A percentile compares a stretch with the other conserved stretches of the same genome.
Evolutionary conservation across 1,140 invertebrate species (phyloP).

Genomic region (Aphelenchoides fujianensis): DNA sequence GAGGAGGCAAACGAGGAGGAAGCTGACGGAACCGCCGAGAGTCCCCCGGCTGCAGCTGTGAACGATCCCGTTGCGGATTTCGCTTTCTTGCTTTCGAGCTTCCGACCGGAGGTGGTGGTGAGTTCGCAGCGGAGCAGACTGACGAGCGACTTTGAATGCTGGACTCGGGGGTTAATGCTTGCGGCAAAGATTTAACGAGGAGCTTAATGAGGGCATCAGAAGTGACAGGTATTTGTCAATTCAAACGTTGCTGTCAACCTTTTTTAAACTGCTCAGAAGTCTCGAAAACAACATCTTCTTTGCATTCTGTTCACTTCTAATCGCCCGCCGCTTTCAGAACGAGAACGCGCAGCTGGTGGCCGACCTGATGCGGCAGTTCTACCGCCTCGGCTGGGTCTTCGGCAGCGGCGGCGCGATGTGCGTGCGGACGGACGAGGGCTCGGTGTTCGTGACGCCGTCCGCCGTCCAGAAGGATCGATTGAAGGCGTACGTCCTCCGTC

Average conservation of each 20-base stretch:
- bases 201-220: not conserved
- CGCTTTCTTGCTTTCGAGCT: not conserved
- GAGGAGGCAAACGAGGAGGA: too few species aligned
- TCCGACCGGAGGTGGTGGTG: not conserved
- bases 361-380: slow-evolving; percentile 18
- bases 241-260: not conserved
- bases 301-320: too few species aligned
- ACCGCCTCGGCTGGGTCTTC: slow-evolving; percentile 19
- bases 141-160: too few species aligned
- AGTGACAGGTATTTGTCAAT: too few species aligned
- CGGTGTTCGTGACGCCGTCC: slow-evolving; percentile 12
- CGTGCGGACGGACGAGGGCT: not conserved
- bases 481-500: not conserved
- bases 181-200: not conserved
- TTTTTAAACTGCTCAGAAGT: not conserved
- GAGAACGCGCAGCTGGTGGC: not conserved
- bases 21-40: too few species aligned
- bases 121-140: too few species aligned
- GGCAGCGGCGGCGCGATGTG: slow-evolving; percentile 22
- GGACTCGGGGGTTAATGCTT: not conserved
- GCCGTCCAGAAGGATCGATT: slow-evolving; percentile 10
- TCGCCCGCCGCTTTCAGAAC: too few species aligned
- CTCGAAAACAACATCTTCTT: not conserved
- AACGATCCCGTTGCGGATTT: not conserved
- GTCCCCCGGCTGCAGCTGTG: too few species aligned